Conservation (phyloP, 2,797 vertebrate genomes). For the Haliaeetus albicilla region DNA sequence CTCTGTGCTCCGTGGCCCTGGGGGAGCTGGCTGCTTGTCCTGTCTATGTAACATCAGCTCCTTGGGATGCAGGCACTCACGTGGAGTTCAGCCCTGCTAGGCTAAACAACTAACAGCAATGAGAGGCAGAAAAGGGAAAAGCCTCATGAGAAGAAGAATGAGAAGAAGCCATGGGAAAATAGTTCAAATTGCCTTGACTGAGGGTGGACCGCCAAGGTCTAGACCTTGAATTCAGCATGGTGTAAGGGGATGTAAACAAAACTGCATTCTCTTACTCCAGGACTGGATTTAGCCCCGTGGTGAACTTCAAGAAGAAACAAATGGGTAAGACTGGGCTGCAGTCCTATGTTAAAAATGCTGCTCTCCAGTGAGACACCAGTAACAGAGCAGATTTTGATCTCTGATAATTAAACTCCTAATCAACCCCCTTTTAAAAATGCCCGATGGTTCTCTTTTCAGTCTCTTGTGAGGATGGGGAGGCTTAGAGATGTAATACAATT, state of each 20-base stretch:
- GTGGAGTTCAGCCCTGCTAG: background rate
- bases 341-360: background rate
- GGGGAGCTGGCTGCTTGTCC: background rate
- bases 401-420: slow-evolving; percentile 54
- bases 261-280: background rate
- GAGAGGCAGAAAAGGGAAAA: background rate
- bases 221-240: background rate
- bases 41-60: background rate
- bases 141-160: background rate
- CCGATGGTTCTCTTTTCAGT: background rate
- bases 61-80: background rate
- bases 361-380: background rate
- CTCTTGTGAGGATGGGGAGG: slow-evolving; percentile 32
- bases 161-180: slow-evolving; percentile 29
- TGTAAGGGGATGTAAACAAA: slow-evolving; percentile 25
- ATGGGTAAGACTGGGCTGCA: background rate
- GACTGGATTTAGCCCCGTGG: slow-evolving; percentile 1
- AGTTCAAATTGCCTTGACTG: background rate
- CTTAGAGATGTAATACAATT: slow-evolving; percentile 58
- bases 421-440: background rate
- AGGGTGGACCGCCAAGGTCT: background rate
- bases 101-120: background rate
- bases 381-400: slow-evolving; percentile 13
- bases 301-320: slow-evolving; percentile 7
- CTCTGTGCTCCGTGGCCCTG: background rate